These are phyloP conservation scores for Drosophila lacicola DNA, from an alignment of 2,888 invertebrate genomes.

Conservation along the genomic window DNA sequence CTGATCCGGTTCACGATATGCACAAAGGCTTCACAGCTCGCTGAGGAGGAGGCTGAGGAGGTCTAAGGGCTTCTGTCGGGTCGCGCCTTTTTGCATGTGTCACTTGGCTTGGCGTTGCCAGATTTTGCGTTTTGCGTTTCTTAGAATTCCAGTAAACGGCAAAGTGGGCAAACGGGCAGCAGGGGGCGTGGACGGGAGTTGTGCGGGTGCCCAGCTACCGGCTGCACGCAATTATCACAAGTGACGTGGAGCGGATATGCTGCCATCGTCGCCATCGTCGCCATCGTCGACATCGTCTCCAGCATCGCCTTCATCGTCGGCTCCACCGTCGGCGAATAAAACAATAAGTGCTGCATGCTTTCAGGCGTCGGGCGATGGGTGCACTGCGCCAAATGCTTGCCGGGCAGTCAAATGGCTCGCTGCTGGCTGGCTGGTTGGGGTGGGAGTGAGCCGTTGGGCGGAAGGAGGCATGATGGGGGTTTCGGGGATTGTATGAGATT, in stretches of 20 bases:
- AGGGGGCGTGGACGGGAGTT: background rate
- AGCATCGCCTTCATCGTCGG: constrained; percentile 1
- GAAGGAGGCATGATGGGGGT: constrained; percentile 1
- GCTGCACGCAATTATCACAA: constrained; percentile 79
- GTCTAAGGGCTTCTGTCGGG: constrained; percentile 46
- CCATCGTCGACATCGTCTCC: constrained; percentile 25
- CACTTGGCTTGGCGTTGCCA: constrained; percentile 57
- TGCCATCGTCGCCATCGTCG: constrained; percentile 63
- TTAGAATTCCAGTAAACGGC: constrained; percentile 51
- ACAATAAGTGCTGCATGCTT: constrained; percentile 79
- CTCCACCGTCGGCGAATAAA: constrained; percentile 65
- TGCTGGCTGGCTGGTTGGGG: background rate
- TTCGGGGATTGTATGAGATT: constrained; percentile 43
- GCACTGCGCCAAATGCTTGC: constrained; percentile 71
- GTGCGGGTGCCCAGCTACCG: constrained; percentile 46
- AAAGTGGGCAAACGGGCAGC: background rate
- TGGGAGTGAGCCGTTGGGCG: background rate
- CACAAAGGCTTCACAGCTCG: constrained; percentile 74
- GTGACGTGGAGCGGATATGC: constrained; percentile 80
- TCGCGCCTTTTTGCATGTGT: constrained; percentile 55
- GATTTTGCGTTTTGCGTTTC: constrained; percentile 68
- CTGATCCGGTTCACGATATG: constrained; percentile 79
- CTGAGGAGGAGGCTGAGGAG: constrained; percentile 41
- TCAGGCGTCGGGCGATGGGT: constrained; percentile 61
- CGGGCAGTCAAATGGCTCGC: constrained; percentile 60